Percentiles rank a stretch among this genome's conserved stretches.
phyloP scores from a whole-genome alignment of 2,888 invertebrate species.

The Calliopum simillimum region DNA sequence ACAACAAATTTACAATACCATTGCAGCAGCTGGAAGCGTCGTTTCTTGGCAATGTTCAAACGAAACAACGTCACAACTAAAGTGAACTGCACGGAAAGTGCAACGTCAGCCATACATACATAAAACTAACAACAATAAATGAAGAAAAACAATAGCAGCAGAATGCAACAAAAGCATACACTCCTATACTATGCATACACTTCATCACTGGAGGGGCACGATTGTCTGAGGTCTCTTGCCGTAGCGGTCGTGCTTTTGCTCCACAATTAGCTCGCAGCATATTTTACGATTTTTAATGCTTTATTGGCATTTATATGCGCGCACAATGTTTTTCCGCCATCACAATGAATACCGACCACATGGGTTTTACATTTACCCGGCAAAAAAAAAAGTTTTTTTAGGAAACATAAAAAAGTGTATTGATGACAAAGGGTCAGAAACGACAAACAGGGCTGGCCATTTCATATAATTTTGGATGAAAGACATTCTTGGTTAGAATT shows the following conservation, averaged over 20 bases:
- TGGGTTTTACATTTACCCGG: no score
- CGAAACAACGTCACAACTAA: conserved; percentile 9
- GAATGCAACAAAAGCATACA: background rate
- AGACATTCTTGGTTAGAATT: no score
- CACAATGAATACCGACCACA: background rate
- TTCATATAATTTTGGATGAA: no score
- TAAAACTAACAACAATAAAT: background rate
- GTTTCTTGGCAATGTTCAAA: background rate
- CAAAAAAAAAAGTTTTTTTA: no score
- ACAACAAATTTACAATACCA: no score
- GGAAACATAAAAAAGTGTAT: no score
- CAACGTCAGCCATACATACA: background rate
- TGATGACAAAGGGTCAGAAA: no score
- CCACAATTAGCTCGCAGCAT: conserved; percentile 35
- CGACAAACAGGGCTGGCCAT: no score
- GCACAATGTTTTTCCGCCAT: conserved; percentile 4
- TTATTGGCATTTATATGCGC: conserved; percentile 7
- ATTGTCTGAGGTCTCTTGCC: background rate
- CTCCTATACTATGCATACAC: background rate
- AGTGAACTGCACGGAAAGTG: conserved; percentile 31
- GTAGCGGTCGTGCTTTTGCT: conserved; percentile 30
- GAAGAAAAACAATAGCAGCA: background rate
- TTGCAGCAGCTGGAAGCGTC: background rate
- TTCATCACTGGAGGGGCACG: background rate
- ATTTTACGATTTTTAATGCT: conserved; percentile 29